These are phyloP conservation scores for Rhadina sibilatrix DNA, from an alignment of 2,113 vertebrate species.

Conservation along the genomic window DNA sequence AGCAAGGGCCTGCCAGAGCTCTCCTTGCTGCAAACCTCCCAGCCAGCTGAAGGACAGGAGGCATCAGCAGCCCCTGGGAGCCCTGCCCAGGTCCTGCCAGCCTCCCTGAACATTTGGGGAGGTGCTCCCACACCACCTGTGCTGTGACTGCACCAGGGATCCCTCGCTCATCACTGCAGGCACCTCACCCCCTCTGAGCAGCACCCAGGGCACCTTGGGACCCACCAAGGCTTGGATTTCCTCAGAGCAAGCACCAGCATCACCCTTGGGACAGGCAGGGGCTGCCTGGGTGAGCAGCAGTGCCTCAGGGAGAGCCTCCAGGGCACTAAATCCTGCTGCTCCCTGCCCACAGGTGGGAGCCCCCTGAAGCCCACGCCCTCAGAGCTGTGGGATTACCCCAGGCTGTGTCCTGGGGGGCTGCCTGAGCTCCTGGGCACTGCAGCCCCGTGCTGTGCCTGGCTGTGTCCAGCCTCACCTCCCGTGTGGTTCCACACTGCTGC, in stretches of 20 bases:
- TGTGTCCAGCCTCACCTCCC: neutral
- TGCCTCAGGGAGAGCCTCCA: fast-evolving
- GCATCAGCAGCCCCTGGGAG: neutral
- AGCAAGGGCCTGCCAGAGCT: neutral
- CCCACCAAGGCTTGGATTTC: neutral
- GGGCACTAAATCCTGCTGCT: fast-evolving
- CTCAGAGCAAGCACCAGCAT: fast-evolving
- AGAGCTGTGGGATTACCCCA: neutral
- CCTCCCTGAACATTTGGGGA: fast-evolving
- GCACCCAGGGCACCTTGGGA: no score
- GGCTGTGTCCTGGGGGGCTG: fast-evolving
- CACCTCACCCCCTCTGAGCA: neutral
- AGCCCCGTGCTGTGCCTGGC: fast-evolving
- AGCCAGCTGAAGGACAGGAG: neutral
- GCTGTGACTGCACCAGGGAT: fast-evolving
- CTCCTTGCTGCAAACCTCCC: neutral
- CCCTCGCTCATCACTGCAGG: no score
- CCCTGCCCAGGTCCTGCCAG: neutral
- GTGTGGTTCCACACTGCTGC: fast-evolving
- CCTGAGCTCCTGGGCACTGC: no score
- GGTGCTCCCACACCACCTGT: neutral
- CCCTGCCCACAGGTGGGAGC: neutral
- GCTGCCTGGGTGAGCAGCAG: fast-evolving
- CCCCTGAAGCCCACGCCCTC: neutral
- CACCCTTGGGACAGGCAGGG: no score